Base-by-base conservation (phyloP, 2,888 invertebrate genomes). In the Carcina quercana region DNA sequence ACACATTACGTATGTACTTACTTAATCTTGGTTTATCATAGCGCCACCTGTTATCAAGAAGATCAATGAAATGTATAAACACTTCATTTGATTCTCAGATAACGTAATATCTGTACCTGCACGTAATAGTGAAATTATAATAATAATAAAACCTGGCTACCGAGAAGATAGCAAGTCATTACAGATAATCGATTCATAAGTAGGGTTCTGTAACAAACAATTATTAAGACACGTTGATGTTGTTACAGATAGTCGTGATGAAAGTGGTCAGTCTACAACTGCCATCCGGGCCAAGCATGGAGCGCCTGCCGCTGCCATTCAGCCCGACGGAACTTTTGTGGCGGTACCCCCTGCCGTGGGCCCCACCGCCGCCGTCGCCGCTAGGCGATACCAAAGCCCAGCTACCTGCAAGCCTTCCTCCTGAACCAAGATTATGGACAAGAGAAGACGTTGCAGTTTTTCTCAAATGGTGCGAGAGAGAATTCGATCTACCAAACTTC, bases 351-450 rank as follows among this genome's bases (percentile, higher is more conserved):
- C 85, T 91, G 40, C 90, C 91, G 37, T 92, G 91, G 65, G 90
- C 92, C 38, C 88, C 87, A 27, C 88, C 86, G 38, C 86, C 84
- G 12, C 87, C 87, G 13, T 90, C 89, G 14, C 93, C 93, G 6
- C 85, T 93, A 40, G 87, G 92, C 38, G 95, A 96, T 61, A 89
- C 95, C 58, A 95, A 95, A 76, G 93, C 93, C 31, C 95, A 95
- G 65, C 80, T 96, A 53, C 96, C 96, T 15, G 87, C 90, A 22
- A 90, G 89, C 49, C 84, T 95, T 74, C 93, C 94, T 24, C 89
- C 92, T 54, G 96, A 97, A 85, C 96, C 96, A 5, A 87, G 96
- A 53, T 78, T 93, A 28, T 97, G 96, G 96, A 91, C 91, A 34
- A 88, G 96, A 47, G 96, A 96, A 49, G 96, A 96, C 66, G 96